Evolutionary conservation across 2,113 vertebrate genomes (phyloP).

Genomic region (Rhipidura dahli): DNA sequence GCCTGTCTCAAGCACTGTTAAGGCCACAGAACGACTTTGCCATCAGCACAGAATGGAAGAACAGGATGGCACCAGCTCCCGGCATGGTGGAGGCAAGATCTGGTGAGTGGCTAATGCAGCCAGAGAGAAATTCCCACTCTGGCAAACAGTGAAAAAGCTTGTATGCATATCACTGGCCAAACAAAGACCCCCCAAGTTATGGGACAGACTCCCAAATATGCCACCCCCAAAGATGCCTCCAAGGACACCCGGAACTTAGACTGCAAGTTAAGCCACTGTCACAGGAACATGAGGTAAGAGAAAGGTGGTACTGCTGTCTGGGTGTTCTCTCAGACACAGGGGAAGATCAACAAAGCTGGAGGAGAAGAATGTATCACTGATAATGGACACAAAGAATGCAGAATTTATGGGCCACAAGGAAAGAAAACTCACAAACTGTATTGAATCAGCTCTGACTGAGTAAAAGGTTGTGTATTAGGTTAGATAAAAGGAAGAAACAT

Average conservation of each 20-base stretch:
- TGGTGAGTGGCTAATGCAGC: not conserved
- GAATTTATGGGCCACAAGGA: not conserved
- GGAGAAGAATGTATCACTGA: not conserved
- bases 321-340: not conserved
- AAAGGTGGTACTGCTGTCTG: not conserved
- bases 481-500: not conserved
- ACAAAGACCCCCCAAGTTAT: not conserved
- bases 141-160: not conserved
- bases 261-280: not conserved
- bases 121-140: not conserved
- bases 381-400: not conserved
- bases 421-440: not conserved
- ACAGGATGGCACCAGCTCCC: accelerated
- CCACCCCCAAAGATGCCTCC: accelerated
- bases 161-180: not conserved
- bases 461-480: not conserved
- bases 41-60: accelerated
- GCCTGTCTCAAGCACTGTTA: not conserved
- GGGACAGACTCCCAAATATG: accelerated
- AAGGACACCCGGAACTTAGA: not conserved
- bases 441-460: not conserved
- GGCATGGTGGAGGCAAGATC: not conserved
- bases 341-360: not conserved
- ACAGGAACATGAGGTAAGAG: not conserved
- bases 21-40: not conserved